Base-by-base conservation (phyloP, 2,797 vertebrate species). In the Otus scops region DNA sequence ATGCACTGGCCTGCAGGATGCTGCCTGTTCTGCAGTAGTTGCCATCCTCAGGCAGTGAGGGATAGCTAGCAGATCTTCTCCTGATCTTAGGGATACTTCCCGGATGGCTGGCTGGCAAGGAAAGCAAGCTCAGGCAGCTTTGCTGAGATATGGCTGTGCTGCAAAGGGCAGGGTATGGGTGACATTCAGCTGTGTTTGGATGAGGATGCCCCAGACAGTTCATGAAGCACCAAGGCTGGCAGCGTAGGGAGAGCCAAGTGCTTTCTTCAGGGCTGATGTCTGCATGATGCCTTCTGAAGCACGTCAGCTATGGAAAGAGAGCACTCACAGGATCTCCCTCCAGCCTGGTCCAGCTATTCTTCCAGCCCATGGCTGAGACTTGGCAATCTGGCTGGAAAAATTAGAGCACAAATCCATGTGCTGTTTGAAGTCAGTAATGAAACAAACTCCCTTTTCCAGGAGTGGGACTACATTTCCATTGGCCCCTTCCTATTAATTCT, bases 311-410 rank as follows among this genome's bases (percentile, higher is more conserved):
- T 67, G 91, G 75, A 91, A 89, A 88, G 56, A 63, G 21, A 91
- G 41, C 3, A 0, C 78, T 93, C 90, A n/a, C 32, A 78, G 39
- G 59, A 67, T 53, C 93, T 86, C 69, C 85, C 54, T 93, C 82
- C 88, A 71, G 50, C 82, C 73, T 13, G 65, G 45, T 7, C 89
- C 87, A 78, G 79, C 59, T 32, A 32, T 51, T 91, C 69, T 82
- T 93, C 71, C 69, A 76, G 89, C 65, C 85, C n/a, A 7, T 53
- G 63, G 78, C 92, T 80, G 60, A 70, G 51, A 54, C 80, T 91
- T 95, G 94, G 95, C 88, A 94, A 60, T 32, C 47, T 32, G 39
- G 60, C 78, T 94, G 96, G 94, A 95, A 97, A 95, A 94, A 92
- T 47, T 0, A 79, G 67, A 96, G 83, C 83, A 79, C 82, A 87